Conservation (phyloP, 1,140 invertebrate genomes). For the Drosophila repletoides region DNA sequence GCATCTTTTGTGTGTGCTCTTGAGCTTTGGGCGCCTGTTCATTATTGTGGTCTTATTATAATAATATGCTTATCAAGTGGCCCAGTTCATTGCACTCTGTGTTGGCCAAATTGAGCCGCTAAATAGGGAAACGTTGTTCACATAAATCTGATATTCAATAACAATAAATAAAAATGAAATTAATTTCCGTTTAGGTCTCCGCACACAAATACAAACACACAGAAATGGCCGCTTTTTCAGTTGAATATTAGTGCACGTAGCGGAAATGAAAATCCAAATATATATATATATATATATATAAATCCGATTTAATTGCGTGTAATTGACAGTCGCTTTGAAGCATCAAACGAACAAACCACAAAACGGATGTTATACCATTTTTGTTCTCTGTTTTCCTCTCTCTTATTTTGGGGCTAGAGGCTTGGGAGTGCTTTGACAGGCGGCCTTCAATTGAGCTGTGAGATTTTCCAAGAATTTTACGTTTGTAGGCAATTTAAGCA, state of each 20-base stretch:
- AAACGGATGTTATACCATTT: constrained; percentile 57
- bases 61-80: constrained; percentile 72
- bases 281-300: too few relatives aligned
- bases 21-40: constrained; percentile 60
- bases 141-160: constrained; percentile 61
- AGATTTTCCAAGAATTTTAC: too few relatives aligned
- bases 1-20: constrained; percentile 60
- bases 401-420: too few relatives aligned
- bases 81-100: constrained; percentile 51
- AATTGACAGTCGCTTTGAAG: constrained; percentile 66
- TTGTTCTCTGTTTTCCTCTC: constrained; percentile 27
- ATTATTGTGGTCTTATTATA: constrained; percentile 67
- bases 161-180: constrained; percentile 71
- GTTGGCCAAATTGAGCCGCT: constrained; percentile 16
- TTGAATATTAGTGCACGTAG: constrained; percentile 43
- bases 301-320: constrained; percentile 70
- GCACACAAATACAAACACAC: constrained; percentile 10
- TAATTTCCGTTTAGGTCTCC: constrained; percentile 69
- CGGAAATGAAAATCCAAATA: constrained; percentile 69
- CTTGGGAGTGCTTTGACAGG: too few relatives aligned
- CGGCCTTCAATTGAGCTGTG: too few relatives aligned
- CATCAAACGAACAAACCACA: constrained; percentile 36
- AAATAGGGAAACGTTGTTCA: constrained; percentile 30
- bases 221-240: constrained; percentile 48
- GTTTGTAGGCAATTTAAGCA: too few relatives aligned